Conservation (phyloP, 2,113 vertebrate species). For the Telmatochromis sp. region DNA sequence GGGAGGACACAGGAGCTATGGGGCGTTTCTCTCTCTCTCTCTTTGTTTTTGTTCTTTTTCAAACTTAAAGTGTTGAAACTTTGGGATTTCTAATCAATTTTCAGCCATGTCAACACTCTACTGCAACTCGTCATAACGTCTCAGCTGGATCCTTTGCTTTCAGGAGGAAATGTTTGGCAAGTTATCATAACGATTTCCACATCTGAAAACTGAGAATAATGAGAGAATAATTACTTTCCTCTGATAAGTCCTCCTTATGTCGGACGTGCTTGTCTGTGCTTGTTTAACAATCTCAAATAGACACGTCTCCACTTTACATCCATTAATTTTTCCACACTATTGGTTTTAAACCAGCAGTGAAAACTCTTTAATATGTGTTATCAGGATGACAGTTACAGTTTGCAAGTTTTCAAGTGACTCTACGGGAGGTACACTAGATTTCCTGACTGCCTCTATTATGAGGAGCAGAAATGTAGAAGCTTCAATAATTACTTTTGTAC, state of each 20-base stretch:
- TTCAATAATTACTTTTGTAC: not conserved
- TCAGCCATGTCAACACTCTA: slow-evolving; percentile 4
- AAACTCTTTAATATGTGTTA: slow-evolving; percentile 9
- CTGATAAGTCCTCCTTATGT: not conserved
- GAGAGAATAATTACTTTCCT: slow-evolving; percentile 24
- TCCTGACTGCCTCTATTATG: not conserved
- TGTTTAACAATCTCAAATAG: slow-evolving; percentile 13
- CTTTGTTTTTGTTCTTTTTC: not conserved
- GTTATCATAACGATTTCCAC: not conserved
- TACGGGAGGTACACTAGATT: not conserved
- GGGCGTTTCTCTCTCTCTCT: not conserved
- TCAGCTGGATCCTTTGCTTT: slow-evolving; percentile 9
- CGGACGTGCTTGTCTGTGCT: not conserved
- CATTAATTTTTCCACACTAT: not conserved
- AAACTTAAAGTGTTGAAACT: slow-evolving; percentile 4
- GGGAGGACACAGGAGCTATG: slow-evolving; percentile 26
- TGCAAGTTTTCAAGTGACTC: not conserved
- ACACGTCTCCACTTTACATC: not conserved
- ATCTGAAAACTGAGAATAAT: not conserved
- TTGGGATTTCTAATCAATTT: slow-evolving; percentile 34
- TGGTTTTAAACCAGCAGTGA: not conserved
- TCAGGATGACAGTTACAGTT: slow-evolving; percentile 10
- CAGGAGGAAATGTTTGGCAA: not conserved
- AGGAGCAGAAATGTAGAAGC: not conserved
- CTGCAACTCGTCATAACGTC: not conserved